Conservation (phyloP, 2,888 invertebrate genomes). For the Galerucella pusilla region DNA sequence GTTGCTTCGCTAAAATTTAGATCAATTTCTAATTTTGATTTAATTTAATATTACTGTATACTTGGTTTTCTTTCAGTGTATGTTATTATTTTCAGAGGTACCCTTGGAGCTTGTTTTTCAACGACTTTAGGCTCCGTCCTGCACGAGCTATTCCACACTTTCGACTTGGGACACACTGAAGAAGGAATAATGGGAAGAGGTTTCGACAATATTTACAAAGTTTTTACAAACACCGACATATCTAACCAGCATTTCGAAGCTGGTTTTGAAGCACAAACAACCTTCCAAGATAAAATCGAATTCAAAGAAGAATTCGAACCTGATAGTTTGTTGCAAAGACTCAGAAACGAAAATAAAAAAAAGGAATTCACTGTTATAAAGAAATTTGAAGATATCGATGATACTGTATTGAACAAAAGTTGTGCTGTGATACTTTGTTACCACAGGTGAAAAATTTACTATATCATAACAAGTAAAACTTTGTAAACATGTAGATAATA, state of each 20-base stretch:
- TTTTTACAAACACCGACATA: constrained; percentile 68
- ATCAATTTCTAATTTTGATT: too few relatives aligned
- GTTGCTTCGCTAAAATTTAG: too few relatives aligned
- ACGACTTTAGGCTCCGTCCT: constrained; percentile 91
- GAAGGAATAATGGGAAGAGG: constrained; percentile 94
- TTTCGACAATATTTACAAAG: constrained; percentile 84
- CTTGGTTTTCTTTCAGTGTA: background rate
- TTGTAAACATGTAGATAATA: background rate
- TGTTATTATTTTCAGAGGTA: constrained; percentile 69
- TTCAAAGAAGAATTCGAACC: constrained; percentile 55
- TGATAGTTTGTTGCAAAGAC: constrained; percentile 48
- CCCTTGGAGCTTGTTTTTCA: constrained; percentile 87
- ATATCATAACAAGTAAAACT: background rate
- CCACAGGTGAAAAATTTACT: constrained; percentile 69
- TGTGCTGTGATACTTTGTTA: constrained; percentile 75
- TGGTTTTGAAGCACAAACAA: constrained; percentile 37
- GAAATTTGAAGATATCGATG: constrained; percentile 63
- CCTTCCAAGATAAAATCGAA: constrained; percentile 50
- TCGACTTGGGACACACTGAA: constrained; percentile 91
- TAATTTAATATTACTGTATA: too few relatives aligned
- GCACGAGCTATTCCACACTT: constrained; percentile 94
- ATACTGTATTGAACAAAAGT: constrained; percentile 72
- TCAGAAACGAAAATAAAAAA: constrained; percentile 46
- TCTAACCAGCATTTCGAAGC: constrained; percentile 18
- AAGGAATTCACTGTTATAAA: constrained; percentile 52